Evolutionary conservation across 2,888 invertebrate genomes (phyloP).

Genomic region (Ichneumon xanthorius): DNA sequence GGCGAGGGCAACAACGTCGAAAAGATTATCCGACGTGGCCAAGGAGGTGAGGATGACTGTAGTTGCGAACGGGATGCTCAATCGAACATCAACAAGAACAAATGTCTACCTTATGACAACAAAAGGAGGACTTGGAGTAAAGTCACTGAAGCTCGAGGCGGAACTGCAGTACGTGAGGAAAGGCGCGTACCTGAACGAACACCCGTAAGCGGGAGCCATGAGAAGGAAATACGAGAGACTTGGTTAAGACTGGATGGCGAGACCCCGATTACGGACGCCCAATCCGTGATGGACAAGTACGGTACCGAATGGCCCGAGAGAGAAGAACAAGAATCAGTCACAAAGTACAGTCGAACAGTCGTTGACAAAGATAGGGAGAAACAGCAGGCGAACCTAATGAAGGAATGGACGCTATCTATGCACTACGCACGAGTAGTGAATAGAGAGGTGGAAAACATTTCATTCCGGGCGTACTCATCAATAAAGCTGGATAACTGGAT

Average conservation of each 20-base stretch:
- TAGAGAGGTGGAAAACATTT: neutral
- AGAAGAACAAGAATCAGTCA: neutral
- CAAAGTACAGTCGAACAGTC: neutral
- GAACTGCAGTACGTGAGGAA: slow-evolving; percentile 38
- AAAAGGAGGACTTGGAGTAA: slow-evolving; percentile 25
- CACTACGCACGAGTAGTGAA: neutral
- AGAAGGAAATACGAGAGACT: neutral
- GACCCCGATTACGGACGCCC: slow-evolving; percentile 32
- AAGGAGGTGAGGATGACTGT: neutral
- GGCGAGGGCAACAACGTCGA: slow-evolving; percentile 48
- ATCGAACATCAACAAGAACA: no score
- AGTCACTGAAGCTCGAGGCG: slow-evolving; percentile 12
- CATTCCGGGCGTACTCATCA: neutral
- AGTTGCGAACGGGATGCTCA: no score
- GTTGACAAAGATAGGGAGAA: neutral
- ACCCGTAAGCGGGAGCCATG: slow-evolving; percentile 14
- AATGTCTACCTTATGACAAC: neutral
- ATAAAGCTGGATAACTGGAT: neutral
- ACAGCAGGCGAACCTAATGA: neutral
- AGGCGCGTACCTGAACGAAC: slow-evolving; percentile 23
- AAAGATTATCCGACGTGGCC: slow-evolving; percentile 57
- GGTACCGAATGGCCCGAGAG: neutral
- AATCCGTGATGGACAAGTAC: neutral
- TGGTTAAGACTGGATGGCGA: slow-evolving; percentile 8
- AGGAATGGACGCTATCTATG: neutral